phyloP scores from a whole-genome alignment of 2,797 vertebrate species.

The Lagorchestes hirsutus region DNA sequence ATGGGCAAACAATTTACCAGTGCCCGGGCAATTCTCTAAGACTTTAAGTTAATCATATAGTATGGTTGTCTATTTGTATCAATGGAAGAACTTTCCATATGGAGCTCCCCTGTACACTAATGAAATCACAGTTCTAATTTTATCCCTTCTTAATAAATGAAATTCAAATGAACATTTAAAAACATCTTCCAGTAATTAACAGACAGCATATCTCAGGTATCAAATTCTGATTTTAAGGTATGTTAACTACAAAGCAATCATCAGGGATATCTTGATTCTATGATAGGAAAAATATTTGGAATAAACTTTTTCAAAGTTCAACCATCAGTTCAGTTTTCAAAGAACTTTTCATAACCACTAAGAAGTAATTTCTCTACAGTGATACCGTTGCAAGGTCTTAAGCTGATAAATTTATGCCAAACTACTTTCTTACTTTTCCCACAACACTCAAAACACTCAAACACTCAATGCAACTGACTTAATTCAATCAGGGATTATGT shows the following conservation, averaged over 20 bases:
- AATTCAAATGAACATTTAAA: neutral
- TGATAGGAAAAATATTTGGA: neutral
- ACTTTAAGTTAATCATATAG: neutral
- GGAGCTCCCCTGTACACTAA: neutral
- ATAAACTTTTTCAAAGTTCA: neutral
- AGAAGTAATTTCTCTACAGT: slow-evolving; percentile 38
- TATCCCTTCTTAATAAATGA: neutral
- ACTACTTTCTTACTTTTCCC: neutral
- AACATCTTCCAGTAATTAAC: neutral
- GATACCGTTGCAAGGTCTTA: slow-evolving; percentile 20
- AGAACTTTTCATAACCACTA: slow-evolving; percentile 8
- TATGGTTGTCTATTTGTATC: neutral
- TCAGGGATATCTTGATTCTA: neutral
- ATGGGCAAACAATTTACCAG: neutral
- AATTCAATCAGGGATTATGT: slow-evolving; percentile 14
- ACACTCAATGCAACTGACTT: neutral
- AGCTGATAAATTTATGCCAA: slow-evolving; percentile 24
- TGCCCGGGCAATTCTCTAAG: neutral
- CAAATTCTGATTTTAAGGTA: neutral
- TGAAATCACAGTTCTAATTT: neutral
- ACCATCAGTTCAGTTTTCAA: neutral
- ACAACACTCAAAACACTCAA: slow-evolving; percentile 9
- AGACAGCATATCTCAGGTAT: neutral
- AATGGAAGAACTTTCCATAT: neutral
- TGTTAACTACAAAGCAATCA: neutral